Evolutionary conservation across 1,140 invertebrate species (phyloP), one percentile per base, ranked within the genome.

Genomic region (Drosophila micromelanica): DNA sequence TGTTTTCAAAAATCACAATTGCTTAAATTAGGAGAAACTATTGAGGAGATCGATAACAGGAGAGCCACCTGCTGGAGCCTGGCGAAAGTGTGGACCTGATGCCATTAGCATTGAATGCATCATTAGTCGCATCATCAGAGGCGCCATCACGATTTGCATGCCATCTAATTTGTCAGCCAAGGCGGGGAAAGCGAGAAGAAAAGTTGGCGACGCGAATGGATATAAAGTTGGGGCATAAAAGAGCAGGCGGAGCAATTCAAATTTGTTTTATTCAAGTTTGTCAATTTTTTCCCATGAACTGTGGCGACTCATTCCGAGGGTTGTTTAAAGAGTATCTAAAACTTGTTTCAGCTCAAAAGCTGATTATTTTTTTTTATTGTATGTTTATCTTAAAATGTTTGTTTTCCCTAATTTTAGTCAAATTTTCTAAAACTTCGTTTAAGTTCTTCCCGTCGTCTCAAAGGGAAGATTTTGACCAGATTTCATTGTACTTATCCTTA

Each of bases 131-230:
- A 30, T 30, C 27, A 9, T 13, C 23, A 13, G 48, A 30, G 13
- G 49, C 27, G 8, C 3, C 30, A 15, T 15, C 49, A 35, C n/a
- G n/a, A 52, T 35, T 52, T 15, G 30, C 30, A 5, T 52, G 30
- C 30, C 49, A 52, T 15, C 30, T 15, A 52, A 52, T 35, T 11
- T 52, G 27, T 51, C 13, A 32, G 48, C 3, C 48, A 15, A n/a
- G 48, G 23, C 13, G 27, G 5, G 27, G 17, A 17, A 1, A 17
- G 17, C 17, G 2, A 15, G 48, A 27, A 51, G 23, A 3, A 38
- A n/a, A 38, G 37, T 5, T 38, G 27, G 27, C 37, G 37, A 38
- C 37, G 37, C 11, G 45, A 48, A n/a, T 30, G 46, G 5, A 27
- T 48, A 27, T 48, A n/a, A 40, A 6, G 46, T 27, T 27, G 46